phyloP scores from a whole-genome alignment of 2,888 invertebrate species.

The Acanthoscelides obtectus region DNA sequence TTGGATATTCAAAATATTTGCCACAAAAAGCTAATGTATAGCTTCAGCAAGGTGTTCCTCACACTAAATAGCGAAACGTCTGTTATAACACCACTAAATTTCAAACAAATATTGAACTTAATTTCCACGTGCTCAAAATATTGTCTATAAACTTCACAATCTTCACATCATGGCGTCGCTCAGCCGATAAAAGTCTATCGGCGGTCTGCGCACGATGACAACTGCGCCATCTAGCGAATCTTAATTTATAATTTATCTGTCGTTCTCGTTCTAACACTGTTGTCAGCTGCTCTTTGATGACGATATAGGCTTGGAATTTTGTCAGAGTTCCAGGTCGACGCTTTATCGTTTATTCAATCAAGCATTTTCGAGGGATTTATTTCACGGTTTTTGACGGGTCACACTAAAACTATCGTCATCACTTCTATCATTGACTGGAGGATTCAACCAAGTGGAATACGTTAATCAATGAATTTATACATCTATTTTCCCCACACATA shows the following conservation, averaged over 20 bases:
- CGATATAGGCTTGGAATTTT: too few species aligned
- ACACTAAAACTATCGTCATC: too few species aligned
- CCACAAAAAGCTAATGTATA: background rate
- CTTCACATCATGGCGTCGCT: slow-evolving; percentile 57
- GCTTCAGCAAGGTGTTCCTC: slow-evolving; percentile 16
- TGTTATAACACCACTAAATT: slow-evolving; percentile 23
- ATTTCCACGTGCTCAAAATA: slow-evolving; percentile 67
- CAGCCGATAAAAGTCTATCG: slow-evolving; percentile 23
- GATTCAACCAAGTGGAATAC: too few species aligned
- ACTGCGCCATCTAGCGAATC: background rate
- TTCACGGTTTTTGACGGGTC: too few species aligned
- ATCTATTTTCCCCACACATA: too few species aligned
- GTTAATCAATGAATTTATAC: too few species aligned
- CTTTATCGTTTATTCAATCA: too few species aligned
- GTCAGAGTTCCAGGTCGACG: too few species aligned
- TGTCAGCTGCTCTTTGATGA: background rate
- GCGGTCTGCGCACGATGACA: background rate
- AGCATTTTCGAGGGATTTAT: too few species aligned
- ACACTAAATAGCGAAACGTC: slow-evolving; percentile 19
- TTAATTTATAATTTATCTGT: background rate
- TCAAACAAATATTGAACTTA: slow-evolving; percentile 20
- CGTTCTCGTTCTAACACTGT: background rate
- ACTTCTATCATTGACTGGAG: too few species aligned
- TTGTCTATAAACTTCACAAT: slow-evolving; percentile 55
- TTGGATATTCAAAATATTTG: background rate